phyloP scores from a whole-genome alignment of 2,888 invertebrate species.

The Thysanoteuthis rhombus region DNA sequence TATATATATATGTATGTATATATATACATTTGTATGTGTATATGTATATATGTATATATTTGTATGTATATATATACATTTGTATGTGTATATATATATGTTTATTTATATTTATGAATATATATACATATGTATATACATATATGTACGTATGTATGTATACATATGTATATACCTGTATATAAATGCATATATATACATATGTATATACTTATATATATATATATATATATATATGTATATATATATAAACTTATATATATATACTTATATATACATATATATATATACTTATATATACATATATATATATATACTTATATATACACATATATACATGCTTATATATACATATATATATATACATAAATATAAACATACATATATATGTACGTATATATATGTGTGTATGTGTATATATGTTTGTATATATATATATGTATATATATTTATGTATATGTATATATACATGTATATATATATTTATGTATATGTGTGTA shows the following conservation, averaged over 20 bases:
- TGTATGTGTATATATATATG: not conserved
- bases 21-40: not conserved
- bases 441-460: not conserved
- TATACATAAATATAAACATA: no score
- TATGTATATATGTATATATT: no score
- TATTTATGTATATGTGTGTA: not conserved
- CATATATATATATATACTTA: not conserved
- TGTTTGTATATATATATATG: not conserved
- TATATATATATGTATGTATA: conserved; percentile 17
- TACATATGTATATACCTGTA: not conserved
- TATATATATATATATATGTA: not conserved
- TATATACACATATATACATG: not conserved
- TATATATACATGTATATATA: conserved; percentile 1
- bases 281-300: conserved; percentile 2
- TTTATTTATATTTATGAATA: not conserved
- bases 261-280: not conserved
- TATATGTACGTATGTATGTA: not conserved
- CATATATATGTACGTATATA: no score
- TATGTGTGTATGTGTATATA: no score
- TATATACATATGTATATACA: not conserved
- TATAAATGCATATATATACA: not conserved
- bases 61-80: not conserved
- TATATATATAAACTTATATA: not conserved
- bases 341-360: not conserved
- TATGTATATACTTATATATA: conserved; percentile 1